Evolutionary conservation across 2,113 vertebrate species (phyloP).

Genomic region (Cinclus mexicanus): DNA sequence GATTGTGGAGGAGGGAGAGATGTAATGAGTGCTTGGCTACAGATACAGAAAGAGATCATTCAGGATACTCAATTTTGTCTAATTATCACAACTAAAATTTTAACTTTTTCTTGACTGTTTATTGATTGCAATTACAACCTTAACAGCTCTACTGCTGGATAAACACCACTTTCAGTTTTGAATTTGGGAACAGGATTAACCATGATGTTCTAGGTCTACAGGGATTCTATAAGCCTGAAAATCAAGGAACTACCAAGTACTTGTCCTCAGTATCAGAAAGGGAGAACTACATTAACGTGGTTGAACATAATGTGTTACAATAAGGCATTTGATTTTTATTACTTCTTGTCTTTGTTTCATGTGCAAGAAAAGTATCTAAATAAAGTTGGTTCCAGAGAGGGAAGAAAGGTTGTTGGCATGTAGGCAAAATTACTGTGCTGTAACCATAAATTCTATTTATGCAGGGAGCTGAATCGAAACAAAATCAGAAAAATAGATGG

Average conservation of each 20-base stretch:
- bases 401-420: neutral
- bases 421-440: neutral
- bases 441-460: constrained; percentile 16
- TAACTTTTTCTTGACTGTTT: neutral
- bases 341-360: neutral
- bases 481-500: constrained; percentile 90
- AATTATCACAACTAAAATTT: neutral
- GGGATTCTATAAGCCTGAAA: neutral
- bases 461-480: constrained; percentile 92
- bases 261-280: neutral
- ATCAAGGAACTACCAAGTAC: neutral
- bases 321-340: neutral
- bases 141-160: neutral
- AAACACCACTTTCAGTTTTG: neutral
- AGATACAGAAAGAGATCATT: neutral
- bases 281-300: neutral
- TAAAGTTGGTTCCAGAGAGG: neutral
- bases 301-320: neutral
- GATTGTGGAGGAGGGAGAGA: neutral
- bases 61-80: neutral
- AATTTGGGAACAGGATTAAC: neutral
- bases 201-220: neutral
- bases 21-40: neutral
- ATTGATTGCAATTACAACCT: neutral
- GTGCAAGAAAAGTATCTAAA: neutral